Evolutionary conservation across 1,140 invertebrate genomes (phyloP), one percentile per base, ranked within the genome.

Genomic region (Eueides isabella): DNA sequence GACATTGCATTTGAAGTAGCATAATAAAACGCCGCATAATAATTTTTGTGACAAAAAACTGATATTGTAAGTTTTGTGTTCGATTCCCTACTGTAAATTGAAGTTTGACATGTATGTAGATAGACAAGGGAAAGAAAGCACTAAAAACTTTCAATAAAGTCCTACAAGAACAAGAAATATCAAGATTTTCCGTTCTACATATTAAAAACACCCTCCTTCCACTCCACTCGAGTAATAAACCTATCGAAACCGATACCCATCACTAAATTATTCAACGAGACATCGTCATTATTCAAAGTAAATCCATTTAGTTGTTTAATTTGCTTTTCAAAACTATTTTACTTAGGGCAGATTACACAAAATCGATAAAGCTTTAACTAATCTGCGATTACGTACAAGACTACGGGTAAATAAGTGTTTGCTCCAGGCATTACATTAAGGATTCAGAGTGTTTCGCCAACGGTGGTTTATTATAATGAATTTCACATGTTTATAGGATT

Each of bases 401-500:
- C 7, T 55, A 55, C 19, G 48, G 19, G 48, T 70, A 75, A 75
- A 71, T 75, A 75, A 70, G 33, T 74, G 61, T 68, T 65, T 26
- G 62, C 73, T 71, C 23, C n/a, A 61, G 63, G 67, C 73, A 71
- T 61, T 71, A 73, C 71, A 73, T 70, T 69, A 73, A 35, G 19
- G 67, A 79, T 73, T 79, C 74, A 38, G 61, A 66, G 67, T 73
- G 71, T 73, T 79, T 71, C 48, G 55, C 74, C 64, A 72, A 74
- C 30, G 72, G 73, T 76, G 78, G 76, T 80, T 76, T 78, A 78
- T 77, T 80, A 74, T 80, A 82, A 82, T 82, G 78, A 82, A 82
- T 77, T 82, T 82, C 80, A 78, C 78, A 78, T 82, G 78, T 80
- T 74, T 75, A 72, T 72, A 70, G 67, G 69, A 76, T 77, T 72